phyloP scores from a whole-genome alignment of 1,140 invertebrate genomes.

The Megathymus violae region DNA sequence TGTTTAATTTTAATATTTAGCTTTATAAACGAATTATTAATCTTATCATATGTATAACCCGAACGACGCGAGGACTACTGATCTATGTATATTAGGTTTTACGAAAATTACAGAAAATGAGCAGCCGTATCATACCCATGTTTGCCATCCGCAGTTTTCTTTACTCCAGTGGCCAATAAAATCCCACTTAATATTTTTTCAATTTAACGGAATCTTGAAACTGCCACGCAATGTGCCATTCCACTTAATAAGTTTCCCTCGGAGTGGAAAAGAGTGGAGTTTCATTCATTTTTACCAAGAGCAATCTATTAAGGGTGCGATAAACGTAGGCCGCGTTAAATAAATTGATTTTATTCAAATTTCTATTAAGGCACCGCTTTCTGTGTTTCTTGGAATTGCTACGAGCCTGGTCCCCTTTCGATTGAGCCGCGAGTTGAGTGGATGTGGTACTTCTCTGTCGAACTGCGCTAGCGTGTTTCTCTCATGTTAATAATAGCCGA shows the following conservation, averaged over 20 bases:
- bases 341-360: constrained; percentile 84
- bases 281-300: constrained; percentile 63
- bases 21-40: no score
- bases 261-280: constrained; percentile 40
- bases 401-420: constrained; percentile 51
- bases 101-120: no score
- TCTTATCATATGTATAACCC: no score
- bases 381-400: constrained; percentile 76
- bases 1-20: no score
- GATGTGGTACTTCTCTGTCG: no score
- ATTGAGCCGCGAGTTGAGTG: constrained; percentile 33
- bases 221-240: constrained; percentile 41
- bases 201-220: constrained; percentile 31
- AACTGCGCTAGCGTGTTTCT: no score
- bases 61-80: no score
- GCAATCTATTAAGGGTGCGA: constrained; percentile 75
- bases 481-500: no score
- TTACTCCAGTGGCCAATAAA: constrained; percentile 19
- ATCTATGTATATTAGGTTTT: no score
- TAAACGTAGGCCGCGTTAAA: constrained; percentile 75
- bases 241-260: constrained; percentile 48
- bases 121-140: neutral
- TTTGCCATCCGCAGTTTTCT: neutral
- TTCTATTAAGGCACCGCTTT: constrained; percentile 74
- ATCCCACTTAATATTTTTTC: constrained; percentile 23